Conservation (phyloP, 1,140 invertebrate species). For the Centruroides vittatus region DNA sequence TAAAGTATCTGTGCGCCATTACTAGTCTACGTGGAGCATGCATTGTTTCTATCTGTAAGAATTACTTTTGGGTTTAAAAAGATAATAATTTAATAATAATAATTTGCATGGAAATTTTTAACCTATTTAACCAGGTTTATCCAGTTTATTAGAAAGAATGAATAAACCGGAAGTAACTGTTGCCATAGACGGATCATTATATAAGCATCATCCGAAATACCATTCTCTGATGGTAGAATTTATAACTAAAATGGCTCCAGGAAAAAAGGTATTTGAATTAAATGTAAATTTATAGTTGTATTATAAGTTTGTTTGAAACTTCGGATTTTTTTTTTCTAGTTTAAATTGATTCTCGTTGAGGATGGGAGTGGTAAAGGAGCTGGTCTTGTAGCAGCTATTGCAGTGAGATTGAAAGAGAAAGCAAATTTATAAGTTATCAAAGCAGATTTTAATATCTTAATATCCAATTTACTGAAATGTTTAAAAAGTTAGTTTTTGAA, state of each 20-base stretch:
- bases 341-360: constrained; percentile 51
- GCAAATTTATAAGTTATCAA: too few species aligned
- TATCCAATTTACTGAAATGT: too few species aligned
- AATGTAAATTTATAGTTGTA: not conserved
- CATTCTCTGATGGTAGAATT: constrained; percentile 55
- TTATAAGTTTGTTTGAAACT: too few species aligned
- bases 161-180: constrained; percentile 47
- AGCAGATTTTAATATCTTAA: too few species aligned
- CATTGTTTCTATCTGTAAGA: constrained; percentile 52
- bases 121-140: constrained; percentile 40
- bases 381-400: constrained; percentile 54
- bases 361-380: constrained; percentile 71
- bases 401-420: constrained; percentile 18
- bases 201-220: constrained; percentile 68
- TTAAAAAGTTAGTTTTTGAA: too few species aligned
- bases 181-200: constrained; percentile 76
- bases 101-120: too few species aligned
- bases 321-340: constrained; percentile 34
- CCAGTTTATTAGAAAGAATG: constrained; percentile 54
- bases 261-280: constrained; percentile 19
- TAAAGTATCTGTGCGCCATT: constrained; percentile 58
- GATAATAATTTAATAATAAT: not conserved
- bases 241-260: constrained; percentile 44
- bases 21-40: constrained; percentile 64
- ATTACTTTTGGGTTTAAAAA: not conserved